phyloP scores from a whole-genome alignment of 2,888 invertebrate species.

The Oxytorus armatus region DNA sequence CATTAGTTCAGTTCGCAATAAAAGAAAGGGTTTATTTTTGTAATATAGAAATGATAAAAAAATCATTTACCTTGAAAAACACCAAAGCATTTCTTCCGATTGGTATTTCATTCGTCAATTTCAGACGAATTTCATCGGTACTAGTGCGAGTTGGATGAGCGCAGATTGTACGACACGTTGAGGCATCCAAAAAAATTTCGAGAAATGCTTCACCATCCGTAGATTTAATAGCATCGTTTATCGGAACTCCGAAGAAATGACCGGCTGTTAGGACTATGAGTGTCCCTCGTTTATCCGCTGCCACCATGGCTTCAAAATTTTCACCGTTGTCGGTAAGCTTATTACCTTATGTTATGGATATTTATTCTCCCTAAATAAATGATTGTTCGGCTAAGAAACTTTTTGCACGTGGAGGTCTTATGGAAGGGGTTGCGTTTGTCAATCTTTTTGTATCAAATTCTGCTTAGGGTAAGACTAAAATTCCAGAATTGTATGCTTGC shows the following conservation, averaged over 20 bases:
- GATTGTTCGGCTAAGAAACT: no score
- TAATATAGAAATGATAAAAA: not conserved
- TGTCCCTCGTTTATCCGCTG: slow-evolving; percentile 75
- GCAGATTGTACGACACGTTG: slow-evolving; percentile 78
- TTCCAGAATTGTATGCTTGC: no score
- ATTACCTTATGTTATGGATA: no score
- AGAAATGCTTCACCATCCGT: slow-evolving; percentile 73
- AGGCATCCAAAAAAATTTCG: slow-evolving; percentile 78
- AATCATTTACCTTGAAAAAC: slow-evolving; percentile 80
- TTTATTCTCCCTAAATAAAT: no score
- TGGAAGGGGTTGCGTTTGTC: no score
- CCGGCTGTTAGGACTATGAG: slow-evolving; percentile 80
- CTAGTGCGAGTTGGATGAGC: slow-evolving; percentile 70
- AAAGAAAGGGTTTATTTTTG: not conserved
- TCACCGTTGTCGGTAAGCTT: not conserved
- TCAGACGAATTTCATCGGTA: slow-evolving; percentile 67
- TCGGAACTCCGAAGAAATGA: slow-evolving; percentile 77
- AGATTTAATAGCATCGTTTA: slow-evolving; percentile 62
- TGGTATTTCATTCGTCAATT: slow-evolving; percentile 76
- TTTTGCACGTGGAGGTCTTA: no score
- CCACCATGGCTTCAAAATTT: slow-evolving; percentile 68
- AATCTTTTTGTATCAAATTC: no score
- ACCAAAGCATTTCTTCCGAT: slow-evolving; percentile 78
- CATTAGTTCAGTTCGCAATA: no score
- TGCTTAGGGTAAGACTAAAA: no score